Evolutionary conservation across 2,888 invertebrate genomes (phyloP).

Genomic region (Subacronicta megacephala): DNA sequence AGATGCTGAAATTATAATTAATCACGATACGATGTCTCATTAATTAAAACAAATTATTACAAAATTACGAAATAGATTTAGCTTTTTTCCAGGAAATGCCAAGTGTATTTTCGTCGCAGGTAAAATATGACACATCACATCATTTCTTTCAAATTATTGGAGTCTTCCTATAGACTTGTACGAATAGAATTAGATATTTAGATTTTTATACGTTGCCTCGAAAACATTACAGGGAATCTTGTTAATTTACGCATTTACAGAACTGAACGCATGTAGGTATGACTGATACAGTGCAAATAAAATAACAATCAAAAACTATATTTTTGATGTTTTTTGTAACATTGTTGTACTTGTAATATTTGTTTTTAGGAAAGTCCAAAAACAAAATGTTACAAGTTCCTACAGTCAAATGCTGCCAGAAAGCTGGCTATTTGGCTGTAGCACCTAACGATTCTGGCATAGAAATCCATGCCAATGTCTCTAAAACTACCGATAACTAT

Average conservation of each 20-base stretch:
- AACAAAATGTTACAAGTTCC: not conserved
- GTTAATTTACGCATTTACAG: too few species aligned
- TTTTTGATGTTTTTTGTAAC: too few species aligned
- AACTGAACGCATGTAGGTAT: too few species aligned
- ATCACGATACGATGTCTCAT: conserved; percentile 22
- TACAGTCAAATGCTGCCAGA: not conserved
- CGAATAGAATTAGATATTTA: too few species aligned
- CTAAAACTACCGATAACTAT: not conserved
- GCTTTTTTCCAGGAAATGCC: conserved; percentile 9
- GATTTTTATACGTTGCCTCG: too few species aligned
- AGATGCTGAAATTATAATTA: conserved; percentile 32
- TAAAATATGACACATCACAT: not conserved
- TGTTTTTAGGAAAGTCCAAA: not conserved
- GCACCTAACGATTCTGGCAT: not conserved
- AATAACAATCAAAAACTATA: too few species aligned
- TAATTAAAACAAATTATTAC: conserved; percentile 28
- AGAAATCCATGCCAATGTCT: not conserved
- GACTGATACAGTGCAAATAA: too few species aligned
- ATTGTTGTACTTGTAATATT: too few species aligned
- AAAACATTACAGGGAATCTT: too few species aligned
- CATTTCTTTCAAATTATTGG: not conserved
- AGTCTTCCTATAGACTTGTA: too few species aligned
- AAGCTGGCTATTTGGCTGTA: not conserved
- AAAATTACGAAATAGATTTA: not conserved
- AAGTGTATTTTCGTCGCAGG: conserved; percentile 8